Conservation (phyloP, 2,797 vertebrate species). For the Perdix hodgsoniae region DNA sequence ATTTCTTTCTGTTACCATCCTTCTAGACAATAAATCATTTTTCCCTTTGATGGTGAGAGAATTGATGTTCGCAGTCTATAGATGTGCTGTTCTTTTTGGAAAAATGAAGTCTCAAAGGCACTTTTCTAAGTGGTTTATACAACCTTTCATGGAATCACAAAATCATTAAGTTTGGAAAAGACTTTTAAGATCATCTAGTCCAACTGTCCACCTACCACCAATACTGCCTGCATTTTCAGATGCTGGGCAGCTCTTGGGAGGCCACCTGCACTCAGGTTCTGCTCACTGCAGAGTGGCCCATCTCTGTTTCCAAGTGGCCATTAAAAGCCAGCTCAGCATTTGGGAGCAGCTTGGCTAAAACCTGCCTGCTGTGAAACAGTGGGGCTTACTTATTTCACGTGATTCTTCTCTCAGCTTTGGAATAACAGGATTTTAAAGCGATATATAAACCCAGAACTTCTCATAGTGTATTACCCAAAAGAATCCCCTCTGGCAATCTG, state of each 20-base stretch:
- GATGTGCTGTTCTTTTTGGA: not conserved
- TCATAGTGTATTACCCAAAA: not conserved
- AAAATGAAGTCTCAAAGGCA: not conserved
- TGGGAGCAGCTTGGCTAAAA: not conserved
- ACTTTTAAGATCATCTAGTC: too few relatives aligned
- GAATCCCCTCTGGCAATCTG: not conserved
- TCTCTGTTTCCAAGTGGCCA: not conserved
- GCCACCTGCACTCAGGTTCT: not conserved
- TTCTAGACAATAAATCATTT: not conserved
- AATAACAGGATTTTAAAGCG: not conserved
- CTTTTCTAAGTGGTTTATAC: not conserved
- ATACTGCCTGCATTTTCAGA: not conserved
- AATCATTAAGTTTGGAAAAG: too few relatives aligned
- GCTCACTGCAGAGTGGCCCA: not conserved
- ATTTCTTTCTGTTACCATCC: not conserved
- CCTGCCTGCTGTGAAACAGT: not conserved
- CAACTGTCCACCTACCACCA: too few relatives aligned
- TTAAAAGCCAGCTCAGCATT: not conserved
- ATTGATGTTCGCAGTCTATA: accelerated
- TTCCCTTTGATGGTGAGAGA: not conserved
- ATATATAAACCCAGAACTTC: not conserved
- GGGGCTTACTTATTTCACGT: not conserved
- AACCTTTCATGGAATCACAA: not conserved
- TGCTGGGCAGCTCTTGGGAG: not conserved
- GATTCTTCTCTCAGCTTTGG: not conserved